Percentiles rank a stretch among this genome's conserved stretches.
Conservation (phyloP, 2,797 vertebrate species). For the Hapalemur alaotrensis region DNA sequence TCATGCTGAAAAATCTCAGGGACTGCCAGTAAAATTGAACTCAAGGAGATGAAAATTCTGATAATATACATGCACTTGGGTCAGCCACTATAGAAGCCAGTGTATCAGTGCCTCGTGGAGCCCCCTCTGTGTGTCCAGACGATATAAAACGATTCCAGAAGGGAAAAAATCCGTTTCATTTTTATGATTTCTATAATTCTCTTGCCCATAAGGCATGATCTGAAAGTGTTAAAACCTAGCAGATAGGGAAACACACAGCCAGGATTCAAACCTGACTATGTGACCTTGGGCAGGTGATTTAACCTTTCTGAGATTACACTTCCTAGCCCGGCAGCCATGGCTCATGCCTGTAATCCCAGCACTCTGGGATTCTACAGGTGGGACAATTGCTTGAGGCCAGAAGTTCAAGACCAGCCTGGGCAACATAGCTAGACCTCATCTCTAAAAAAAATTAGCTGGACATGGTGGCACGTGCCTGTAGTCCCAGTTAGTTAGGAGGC, state of each 20-base stretch:
- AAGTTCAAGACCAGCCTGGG: background rate
- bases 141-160: background rate
- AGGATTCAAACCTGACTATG: background rate
- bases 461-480: background rate
- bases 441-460: background rate
- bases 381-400: background rate
- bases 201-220: background rate
- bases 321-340: background rate
- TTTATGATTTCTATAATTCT: background rate
- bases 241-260: background rate
- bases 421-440: background rate
- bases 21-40: background rate
- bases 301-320: conserved; percentile 42
- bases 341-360: background rate
- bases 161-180: background rate
- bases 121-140: background rate
- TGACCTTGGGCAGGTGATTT: conserved; percentile 45
- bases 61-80: background rate
- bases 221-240: conserved; percentile 11
- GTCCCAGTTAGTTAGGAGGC: background rate
- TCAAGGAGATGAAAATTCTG: conserved; percentile 1
- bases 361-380: background rate
- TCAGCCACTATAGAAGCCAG: background rate
- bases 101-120: background rate
- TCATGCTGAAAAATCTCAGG: conserved; percentile 40